Evolutionary conservation across 2,797 vertebrate species (phyloP).

Genomic region (Spheniscus humboldti): DNA sequence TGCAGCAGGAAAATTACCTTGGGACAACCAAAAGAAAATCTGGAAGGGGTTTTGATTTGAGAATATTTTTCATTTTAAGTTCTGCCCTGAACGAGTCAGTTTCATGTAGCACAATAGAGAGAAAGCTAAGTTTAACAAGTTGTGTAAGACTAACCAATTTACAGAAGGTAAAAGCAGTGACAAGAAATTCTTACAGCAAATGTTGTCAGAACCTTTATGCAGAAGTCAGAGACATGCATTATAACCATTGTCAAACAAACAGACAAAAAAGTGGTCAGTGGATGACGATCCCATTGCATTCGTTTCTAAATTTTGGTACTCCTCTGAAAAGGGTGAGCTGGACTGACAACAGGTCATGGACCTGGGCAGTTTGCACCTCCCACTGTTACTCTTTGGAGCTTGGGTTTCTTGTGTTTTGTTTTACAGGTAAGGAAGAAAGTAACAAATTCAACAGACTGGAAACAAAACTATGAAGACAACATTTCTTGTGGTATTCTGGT

Average conservation of each 20-base stretch:
- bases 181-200: not conserved
- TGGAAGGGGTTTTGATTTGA: constrained; percentile 6
- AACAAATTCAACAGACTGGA: not conserved
- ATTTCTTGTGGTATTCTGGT: not conserved
- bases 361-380: not conserved
- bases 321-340: not conserved
- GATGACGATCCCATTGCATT: not conserved
- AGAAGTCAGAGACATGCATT: not conserved
- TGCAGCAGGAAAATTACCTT: not conserved
- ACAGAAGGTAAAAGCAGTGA: not conserved
- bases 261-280: not conserved
- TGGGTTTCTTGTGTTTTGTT: not conserved
- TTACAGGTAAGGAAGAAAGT: not conserved
- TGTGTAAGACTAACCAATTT: not conserved
- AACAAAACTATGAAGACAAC: not conserved
- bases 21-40: constrained; percentile 2
- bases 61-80: not conserved
- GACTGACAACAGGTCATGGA: not conserved
- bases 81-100: not conserved
- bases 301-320: not conserved
- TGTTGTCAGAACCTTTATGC: not conserved
- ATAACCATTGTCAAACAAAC: not conserved
- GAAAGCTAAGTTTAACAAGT: not conserved
- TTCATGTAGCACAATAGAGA: not conserved
- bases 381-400: not conserved